Conservation (phyloP, 2,797 vertebrate species). For the Gymnoscopelus braueri region DNA sequence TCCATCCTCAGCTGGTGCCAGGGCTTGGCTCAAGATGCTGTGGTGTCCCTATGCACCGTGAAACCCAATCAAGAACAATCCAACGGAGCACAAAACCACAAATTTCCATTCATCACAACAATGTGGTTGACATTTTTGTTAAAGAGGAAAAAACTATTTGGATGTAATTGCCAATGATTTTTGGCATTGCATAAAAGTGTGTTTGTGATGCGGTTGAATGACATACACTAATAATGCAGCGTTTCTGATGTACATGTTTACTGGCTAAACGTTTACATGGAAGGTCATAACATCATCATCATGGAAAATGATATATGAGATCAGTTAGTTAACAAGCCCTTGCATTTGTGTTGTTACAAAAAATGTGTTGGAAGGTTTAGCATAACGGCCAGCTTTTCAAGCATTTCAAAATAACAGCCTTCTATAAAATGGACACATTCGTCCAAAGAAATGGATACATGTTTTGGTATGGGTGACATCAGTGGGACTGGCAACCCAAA, state of each 20-base stretch:
- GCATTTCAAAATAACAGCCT: too few species aligned
- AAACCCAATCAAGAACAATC: slow-evolving; percentile 36
- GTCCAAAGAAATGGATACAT: background rate
- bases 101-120: slow-evolving; percentile 37
- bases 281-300: slow-evolving; percentile 13
- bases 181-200: slow-evolving; percentile 23
- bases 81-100: slow-evolving; percentile 27
- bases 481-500: background rate
- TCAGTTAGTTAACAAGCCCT: background rate
- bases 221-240: background rate
- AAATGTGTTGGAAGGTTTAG: background rate
- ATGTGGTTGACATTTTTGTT: slow-evolving; percentile 20
- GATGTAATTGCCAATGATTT: slow-evolving; percentile 3
- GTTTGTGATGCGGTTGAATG: slow-evolving; percentile 4
- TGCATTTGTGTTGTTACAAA: background rate
- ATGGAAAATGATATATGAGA: slow-evolving; percentile 5
- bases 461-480: background rate
- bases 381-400: too few species aligned
- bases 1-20: slow-evolving; percentile 4
- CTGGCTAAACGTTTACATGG: slow-evolving; percentile 10
- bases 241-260: slow-evolving; percentile 11
- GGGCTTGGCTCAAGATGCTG: slow-evolving; percentile 6
- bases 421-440: slow-evolving; percentile 1
- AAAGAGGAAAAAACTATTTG: slow-evolving; percentile 25
- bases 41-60: slow-evolving; percentile 19